Conservation (phyloP, 2,113 vertebrate species). For the Brachypteracias leptosomus region DNA sequence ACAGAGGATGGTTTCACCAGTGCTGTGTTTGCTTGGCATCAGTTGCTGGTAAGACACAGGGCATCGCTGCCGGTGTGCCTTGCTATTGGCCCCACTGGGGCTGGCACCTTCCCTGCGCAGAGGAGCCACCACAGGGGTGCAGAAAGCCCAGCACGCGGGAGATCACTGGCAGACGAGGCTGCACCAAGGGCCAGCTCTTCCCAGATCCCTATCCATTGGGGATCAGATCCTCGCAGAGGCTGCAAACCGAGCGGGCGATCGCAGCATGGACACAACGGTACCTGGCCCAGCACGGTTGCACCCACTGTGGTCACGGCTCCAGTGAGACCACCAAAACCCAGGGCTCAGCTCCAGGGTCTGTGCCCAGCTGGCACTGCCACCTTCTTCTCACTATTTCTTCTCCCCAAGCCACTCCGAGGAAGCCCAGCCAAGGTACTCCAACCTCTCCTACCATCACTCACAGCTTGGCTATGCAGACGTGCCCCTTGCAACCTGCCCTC, state of each 20-base stretch:
- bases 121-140: not conserved
- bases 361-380: not conserved
- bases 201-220: not conserved
- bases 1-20: not conserved
- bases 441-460: accelerated
- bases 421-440: not conserved
- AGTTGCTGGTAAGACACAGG: accelerated
- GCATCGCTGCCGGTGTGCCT: accelerated
- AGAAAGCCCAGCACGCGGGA: not conserved
- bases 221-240: accelerated
- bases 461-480: accelerated
- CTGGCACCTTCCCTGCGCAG: accelerated
- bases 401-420: not conserved
- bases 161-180: not conserved
- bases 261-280: not conserved
- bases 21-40: accelerated
- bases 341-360: not conserved
- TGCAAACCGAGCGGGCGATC: not conserved
- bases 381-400: not conserved
- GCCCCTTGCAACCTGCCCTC: not conserved
- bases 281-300: not conserved
- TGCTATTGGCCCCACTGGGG: accelerated
- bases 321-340: not conserved
- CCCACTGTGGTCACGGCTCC: not conserved
- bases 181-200: accelerated